A percentile compares a stretch with the other conserved stretches of the same genome.
Conservation (phyloP, 2,888 invertebrate species). For the Gnatocerus cornutus region DNA sequence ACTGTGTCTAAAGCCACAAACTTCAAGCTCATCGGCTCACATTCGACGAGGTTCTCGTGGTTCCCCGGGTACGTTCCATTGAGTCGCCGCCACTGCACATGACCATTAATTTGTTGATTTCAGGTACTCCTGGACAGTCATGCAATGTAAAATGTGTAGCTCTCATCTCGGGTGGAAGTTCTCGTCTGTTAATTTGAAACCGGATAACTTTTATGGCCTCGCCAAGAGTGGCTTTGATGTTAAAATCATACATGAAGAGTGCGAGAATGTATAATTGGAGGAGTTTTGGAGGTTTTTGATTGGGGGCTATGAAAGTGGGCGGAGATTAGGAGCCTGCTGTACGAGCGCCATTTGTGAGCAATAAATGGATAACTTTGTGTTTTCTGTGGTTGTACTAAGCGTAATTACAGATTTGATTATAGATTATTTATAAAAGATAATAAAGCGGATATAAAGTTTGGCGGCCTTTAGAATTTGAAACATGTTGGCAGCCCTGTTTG, state of each 20-base stretch:
- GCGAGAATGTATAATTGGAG: background rate
- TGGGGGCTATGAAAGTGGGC: conserved; percentile 20
- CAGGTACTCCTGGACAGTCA: conserved; percentile 88
- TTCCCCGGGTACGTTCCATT: conserved; percentile 81
- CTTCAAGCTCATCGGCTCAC: conserved; percentile 72
- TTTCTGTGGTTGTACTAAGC: conserved; percentile 1
- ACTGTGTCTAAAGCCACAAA: conserved; percentile 77
- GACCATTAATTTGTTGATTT: conserved; percentile 49
- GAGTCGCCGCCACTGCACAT: no score
- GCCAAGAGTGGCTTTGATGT: conserved; percentile 72
- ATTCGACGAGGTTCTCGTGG: conserved; percentile 86
- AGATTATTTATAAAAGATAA: conserved; percentile 26
- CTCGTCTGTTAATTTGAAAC: conserved; percentile 78
- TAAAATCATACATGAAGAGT: conserved; percentile 27
- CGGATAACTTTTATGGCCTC: conserved; percentile 82
- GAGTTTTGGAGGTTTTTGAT: conserved; percentile 13
- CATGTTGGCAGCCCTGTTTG: no score
- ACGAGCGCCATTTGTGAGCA: conserved; percentile 4
- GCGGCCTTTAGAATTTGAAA: no score
- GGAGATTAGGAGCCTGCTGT: background rate
- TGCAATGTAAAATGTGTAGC: conserved; percentile 79
- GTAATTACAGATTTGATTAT: background rate
- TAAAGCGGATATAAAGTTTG: conserved; percentile 30
- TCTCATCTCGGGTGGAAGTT: conserved; percentile 89
- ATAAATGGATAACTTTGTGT: background rate